Percentiles rank a stretch among this genome's conserved stretches.
phyloP scores from a whole-genome alignment of 2,888 invertebrate species.

The Branchellion lobata region DNA sequence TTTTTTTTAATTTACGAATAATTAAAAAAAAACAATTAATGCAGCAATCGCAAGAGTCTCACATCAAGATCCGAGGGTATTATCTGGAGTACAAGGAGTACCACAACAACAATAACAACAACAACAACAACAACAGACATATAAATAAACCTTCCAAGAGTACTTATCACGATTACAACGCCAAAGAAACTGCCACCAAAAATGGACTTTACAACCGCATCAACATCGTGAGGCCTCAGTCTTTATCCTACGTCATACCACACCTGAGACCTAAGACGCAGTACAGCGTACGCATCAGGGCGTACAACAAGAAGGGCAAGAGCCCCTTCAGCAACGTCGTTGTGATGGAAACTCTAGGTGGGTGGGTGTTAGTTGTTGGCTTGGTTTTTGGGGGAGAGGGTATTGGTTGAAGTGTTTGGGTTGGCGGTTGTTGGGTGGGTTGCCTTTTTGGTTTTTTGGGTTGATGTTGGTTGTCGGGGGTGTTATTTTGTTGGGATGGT shows the following conservation, averaged over 20 bases:
- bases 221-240: not conserved
- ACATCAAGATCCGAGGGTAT: not conserved
- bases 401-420: not conserved
- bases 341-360: constrained; percentile 16
- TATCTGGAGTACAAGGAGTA: not conserved
- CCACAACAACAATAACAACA: constrained; percentile 19
- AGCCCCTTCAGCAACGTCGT: constrained; percentile 28
- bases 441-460: too few relatives aligned
- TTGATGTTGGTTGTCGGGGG: too few relatives aligned
- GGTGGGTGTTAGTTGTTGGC: not conserved
- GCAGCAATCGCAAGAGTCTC: not conserved
- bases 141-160: not conserved
- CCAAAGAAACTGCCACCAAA: not conserved
- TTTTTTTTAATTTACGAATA: too few relatives aligned
- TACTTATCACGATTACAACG: not conserved
- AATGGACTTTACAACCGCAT: not conserved
- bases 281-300: constrained; percentile 24
- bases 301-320: constrained; percentile 27
- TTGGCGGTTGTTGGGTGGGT: not conserved
- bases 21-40: too few relatives aligned
- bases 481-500: too few relatives aligned
- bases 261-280: not conserved
- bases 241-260: not conserved
- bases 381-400: too few relatives aligned
- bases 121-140: constrained; percentile 5